A percentile compares a stretch with the other conserved stretches of the same genome.
These are phyloP conservation scores for Eufriesea mexicana DNA, from an alignment of 1,140 invertebrate species.

Conservation along the genomic window DNA sequence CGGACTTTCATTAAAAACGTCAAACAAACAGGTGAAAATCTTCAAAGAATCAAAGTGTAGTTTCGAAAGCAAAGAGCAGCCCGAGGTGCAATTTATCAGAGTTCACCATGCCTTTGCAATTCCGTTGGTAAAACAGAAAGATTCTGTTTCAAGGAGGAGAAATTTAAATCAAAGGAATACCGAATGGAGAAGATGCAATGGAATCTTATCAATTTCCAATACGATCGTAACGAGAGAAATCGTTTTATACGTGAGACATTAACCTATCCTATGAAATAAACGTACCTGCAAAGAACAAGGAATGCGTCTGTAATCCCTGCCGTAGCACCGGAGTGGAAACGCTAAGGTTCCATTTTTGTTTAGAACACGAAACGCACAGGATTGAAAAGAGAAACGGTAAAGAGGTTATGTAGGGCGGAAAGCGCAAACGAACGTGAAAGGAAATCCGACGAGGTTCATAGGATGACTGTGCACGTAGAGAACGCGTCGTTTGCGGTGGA, in stretches of 20 bases:
- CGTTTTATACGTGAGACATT: not conserved
- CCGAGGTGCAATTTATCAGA: constrained; percentile 3
- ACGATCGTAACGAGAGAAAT: not conserved
- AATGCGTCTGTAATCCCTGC: not conserved
- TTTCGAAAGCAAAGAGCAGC: not conserved
- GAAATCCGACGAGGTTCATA: not conserved
- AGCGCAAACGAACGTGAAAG: constrained; percentile 29
- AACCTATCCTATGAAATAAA: not conserved
- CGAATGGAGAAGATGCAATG: not conserved
- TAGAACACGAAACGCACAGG: too few relatives aligned
- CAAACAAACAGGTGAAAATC: not conserved
- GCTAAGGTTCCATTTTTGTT: not conserved
- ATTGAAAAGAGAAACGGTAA: not conserved
- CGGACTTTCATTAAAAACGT: constrained; percentile 7
- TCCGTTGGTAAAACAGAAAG: not conserved
- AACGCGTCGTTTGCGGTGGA: constrained; percentile 44
- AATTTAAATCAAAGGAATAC: not conserved
- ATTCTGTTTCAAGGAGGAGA: not conserved
- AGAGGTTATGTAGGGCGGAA: constrained; percentile 8
- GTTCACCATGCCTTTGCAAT: too few relatives aligned
- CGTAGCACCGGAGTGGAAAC: too few relatives aligned
- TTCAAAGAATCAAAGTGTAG: not conserved
- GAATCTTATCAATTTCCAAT: not conserved
- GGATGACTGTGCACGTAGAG: constrained; percentile 5
- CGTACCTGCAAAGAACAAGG: not conserved